Conservation (phyloP, 2,797 vertebrate species). For the Amblyraja radiata region DNA sequence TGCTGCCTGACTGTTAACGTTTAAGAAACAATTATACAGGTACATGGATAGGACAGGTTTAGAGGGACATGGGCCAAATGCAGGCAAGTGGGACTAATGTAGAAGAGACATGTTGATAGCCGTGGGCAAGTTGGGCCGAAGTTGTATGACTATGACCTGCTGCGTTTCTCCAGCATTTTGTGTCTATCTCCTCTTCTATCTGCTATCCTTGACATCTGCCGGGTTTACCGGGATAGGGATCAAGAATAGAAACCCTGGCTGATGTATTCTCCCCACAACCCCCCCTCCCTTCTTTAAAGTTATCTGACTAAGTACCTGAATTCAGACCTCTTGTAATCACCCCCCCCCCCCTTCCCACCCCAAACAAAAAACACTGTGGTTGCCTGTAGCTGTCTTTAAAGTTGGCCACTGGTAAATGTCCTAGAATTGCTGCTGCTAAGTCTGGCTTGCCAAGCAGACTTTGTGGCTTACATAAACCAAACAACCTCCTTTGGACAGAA, state of each 20-base stretch:
- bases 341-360: background rate
- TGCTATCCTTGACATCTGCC: too few relatives aligned
- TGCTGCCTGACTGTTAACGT: too few relatives aligned
- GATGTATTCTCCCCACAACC: background rate
- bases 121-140: too few relatives aligned
- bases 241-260: background rate
- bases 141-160: too few relatives aligned
- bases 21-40: too few relatives aligned
- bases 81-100: too few relatives aligned
- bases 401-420: background rate
- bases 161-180: too few relatives aligned
- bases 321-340: background rate
- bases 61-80: too few relatives aligned
- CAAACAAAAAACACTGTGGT: background rate
- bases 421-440: background rate
- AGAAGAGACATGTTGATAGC: too few relatives aligned
- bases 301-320: too few relatives aligned
- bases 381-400: background rate
- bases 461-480: constrained; percentile 9
- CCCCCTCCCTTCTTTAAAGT: background rate
- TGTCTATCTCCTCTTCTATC: background rate
- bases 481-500: background rate
- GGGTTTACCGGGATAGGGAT: background rate
- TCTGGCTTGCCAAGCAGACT: constrained; percentile 13
- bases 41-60: too few relatives aligned